Evolutionary conservation across 2,888 invertebrate species (phyloP).

Genomic region (Eupithecia exiguata): DNA sequence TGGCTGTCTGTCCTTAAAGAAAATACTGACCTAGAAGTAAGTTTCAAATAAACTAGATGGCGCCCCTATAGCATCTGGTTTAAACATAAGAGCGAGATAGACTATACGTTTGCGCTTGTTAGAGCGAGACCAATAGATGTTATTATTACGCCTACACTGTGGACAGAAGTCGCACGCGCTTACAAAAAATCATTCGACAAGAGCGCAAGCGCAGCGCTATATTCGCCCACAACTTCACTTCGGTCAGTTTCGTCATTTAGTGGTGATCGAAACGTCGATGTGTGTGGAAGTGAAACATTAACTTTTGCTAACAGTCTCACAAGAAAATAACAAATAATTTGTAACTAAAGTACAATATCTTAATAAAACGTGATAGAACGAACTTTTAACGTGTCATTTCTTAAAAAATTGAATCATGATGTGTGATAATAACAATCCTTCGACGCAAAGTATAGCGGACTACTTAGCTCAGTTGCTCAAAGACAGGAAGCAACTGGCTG

Average conservation of each 20-base stretch:
- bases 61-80: slow-evolving; percentile 59
- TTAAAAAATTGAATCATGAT: slow-evolving; percentile 77
- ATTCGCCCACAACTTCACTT: slow-evolving; percentile 83
- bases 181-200: slow-evolving; percentile 77
- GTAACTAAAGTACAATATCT: slow-evolving; percentile 80
- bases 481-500: slow-evolving; percentile 99
- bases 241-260: slow-evolving; percentile 82
- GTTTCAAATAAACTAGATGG: slow-evolving; percentile 71
- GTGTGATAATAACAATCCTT: slow-evolving; percentile 85
- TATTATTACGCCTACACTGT: slow-evolving; percentile 80
- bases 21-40: slow-evolving; percentile 51
- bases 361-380: slow-evolving; percentile 74
- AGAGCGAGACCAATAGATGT: slow-evolving; percentile 68
- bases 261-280: slow-evolving; percentile 81
- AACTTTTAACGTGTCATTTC: slow-evolving; percentile 77
- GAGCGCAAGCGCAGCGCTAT: slow-evolving; percentile 80
- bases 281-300: slow-evolving; percentile 83
- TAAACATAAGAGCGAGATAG: slow-evolving; percentile 54
- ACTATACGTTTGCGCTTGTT: slow-evolving; percentile 43
- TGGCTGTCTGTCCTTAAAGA: slow-evolving; percentile 6
- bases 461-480: slow-evolving; percentile 99
- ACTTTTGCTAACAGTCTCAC: slow-evolving; percentile 82
- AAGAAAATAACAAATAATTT: slow-evolving; percentile 78
- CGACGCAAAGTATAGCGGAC: slow-evolving; percentile 98
- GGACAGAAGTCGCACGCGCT: slow-evolving; percentile 79